Percentiles rank a stretch among this genome's conserved stretches.
Evolutionary conservation across 2,888 invertebrate species (phyloP).

Genomic region (Deilephila elpenor): DNA sequence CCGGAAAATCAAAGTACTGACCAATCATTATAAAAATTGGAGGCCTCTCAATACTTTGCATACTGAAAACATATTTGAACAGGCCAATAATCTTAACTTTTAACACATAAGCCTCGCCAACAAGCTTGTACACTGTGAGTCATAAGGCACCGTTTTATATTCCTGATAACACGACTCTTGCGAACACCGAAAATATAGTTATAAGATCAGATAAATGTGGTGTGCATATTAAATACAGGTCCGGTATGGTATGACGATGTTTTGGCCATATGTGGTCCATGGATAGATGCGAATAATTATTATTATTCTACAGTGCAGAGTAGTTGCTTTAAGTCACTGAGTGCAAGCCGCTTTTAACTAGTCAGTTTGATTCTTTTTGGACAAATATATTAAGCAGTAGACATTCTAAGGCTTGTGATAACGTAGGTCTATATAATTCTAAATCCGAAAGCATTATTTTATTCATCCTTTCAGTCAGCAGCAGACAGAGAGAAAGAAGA

Average conservation of each 20-base stretch:
- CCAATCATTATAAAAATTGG: neutral
- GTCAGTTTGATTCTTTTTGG: too few species aligned
- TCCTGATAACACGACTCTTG: conserved; percentile 28
- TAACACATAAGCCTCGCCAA: conserved; percentile 9
- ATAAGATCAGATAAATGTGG: conserved; percentile 5
- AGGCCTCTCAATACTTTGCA: neutral
- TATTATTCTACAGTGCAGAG: neutral
- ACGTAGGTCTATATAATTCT: too few species aligned
- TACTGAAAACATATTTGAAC: neutral
- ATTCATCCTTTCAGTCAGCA: too few species aligned
- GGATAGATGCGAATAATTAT: neutral
- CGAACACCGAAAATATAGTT: conserved; percentile 5
- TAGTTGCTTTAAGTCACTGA: too few species aligned
- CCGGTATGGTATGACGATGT: neutral
- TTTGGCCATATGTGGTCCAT: neutral
- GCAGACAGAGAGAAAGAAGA: too few species aligned
- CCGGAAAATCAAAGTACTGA: neutral
- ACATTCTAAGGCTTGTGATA: too few species aligned
- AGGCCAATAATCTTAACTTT: conserved; percentile 1
- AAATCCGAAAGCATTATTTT: too few species aligned
- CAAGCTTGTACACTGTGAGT: conserved; percentile 16
- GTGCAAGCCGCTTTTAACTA: too few species aligned
- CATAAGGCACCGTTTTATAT: conserved; percentile 21
- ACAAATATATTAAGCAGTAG: too few species aligned
- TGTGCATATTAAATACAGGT: neutral